A percentile compares a stretch with the other conserved stretches of the same genome.
These are phyloP conservation scores for Pheosia gnoma DNA, from an alignment of 2,888 invertebrate species.

Conservation along the genomic window DNA sequence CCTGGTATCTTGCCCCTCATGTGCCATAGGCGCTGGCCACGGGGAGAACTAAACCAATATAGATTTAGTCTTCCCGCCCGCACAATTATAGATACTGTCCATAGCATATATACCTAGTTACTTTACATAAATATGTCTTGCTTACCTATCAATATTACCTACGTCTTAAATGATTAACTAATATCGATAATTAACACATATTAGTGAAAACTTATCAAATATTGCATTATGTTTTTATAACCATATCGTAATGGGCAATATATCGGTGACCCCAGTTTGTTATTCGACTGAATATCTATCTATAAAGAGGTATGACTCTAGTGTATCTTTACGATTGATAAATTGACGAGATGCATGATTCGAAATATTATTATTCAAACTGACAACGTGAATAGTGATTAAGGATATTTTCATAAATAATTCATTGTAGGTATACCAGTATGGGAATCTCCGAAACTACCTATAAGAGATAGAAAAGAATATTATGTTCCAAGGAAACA, in stretches of 20 bases:
- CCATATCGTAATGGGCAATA: neutral
- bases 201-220: constrained; percentile 29
- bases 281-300: constrained; percentile 4
- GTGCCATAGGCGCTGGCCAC: too few relatives aligned
- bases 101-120: too few relatives aligned
- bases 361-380: constrained; percentile 7
- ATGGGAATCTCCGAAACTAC: too few relatives aligned
- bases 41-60: too few relatives aligned
- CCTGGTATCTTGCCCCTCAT: too few relatives aligned
- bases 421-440: too few relatives aligned
- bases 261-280: constrained; percentile 1
- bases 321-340: constrained; percentile 5
- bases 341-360: constrained; percentile 10
- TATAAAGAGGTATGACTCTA: neutral
- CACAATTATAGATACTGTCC: too few relatives aligned
- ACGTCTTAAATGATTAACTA: constrained; percentile 5
- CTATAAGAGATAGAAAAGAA: too few relatives aligned
- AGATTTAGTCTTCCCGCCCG: too few relatives aligned
- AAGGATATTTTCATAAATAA: neutral
- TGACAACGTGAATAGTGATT: neutral
- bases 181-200: constrained; percentile 22
- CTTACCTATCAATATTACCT: neutral
- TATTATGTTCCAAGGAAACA: too few relatives aligned
- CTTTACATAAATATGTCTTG: neutral
- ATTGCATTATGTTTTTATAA: constrained; percentile 21